Evolutionary conservation across 2,888 invertebrate species (phyloP), one percentile per base, ranked within the genome.

Genomic region (Nasonia oneida): DNA sequence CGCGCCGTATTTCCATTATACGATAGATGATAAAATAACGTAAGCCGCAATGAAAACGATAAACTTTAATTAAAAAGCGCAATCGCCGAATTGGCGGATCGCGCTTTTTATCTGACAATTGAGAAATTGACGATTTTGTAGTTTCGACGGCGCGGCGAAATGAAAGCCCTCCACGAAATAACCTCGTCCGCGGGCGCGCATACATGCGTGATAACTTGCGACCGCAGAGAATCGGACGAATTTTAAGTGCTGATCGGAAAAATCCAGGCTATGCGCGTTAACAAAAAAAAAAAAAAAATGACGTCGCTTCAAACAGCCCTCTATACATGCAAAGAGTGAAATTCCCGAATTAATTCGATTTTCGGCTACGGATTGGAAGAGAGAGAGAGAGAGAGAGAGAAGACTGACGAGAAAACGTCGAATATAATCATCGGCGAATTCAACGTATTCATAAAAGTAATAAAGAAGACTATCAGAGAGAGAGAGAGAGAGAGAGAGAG

Each of bases 181-280:
- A 23, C n/a, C 23, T 23, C 23, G 23, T 10, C 23, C 3, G 29
- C 29, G 1, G 29, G 1, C 12, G 64, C 23, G 64, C 64, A 29
- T 10, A 23, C 67, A 33, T 29, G 64, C 67, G 67, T 67, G 67
- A 67, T 67, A 67, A 67, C 67, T 67, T 12, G 67, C 8, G 73
- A n/a, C 73, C 73, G 10, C 47, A 42, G 47, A 39, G 73, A 73
- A 23, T 73, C 42, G 73, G 73, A 42, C 73, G 42, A 42, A 73
- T 73, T 73, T 73, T 73, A 73, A 73, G 73, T 42, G 73, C 73
- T 42, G 73, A 73, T 73, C 12, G 73, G 47, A 73, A 73, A 73
- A 73, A 73, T 73, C 47, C 23, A 12, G 39, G 71, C n/a, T 47
- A 29, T 12, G 10, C 8, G 1, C 37, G 37, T 37, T 37, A 1